Evolutionary conservation across 2,113 vertebrate species (phyloP), one percentile per base, ranked within the genome.

Genomic region (Archocentrus centrarchus): DNA sequence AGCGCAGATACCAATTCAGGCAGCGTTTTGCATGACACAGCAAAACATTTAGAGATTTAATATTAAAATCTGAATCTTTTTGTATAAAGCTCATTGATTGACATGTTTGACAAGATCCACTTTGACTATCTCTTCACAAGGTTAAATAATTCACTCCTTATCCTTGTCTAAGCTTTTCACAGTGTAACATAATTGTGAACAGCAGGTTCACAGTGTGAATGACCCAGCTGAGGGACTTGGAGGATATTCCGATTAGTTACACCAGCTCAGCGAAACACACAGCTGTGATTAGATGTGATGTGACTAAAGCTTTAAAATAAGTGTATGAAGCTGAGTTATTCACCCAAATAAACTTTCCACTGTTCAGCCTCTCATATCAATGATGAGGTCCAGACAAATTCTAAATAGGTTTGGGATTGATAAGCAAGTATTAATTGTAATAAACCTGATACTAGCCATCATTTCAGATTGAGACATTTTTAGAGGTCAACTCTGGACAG

Each of bases 191-290:
- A 64, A 90, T 80, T 82, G 75, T 82, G 81, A 91, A 87, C 87
- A 90, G 86, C 86, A 81, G 86, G 80, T 82, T 76, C 61, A 53
- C 37, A 47, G 66, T 53, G 68, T 77, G 68, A 35, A 80, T 70
- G 86, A 79, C 81, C 80, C 89, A 20, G 73, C 20, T 2, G 37
- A 68, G 76, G 76, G 62, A 79, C 75, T 85, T 17, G 1, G 68
- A 84, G 81, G 80, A 82, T 84, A 24, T 89, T 85, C 73, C 63
- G 76, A 88, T 87, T 60, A 24, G 70, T 73, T 87, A 80, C 30
- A 50, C 77, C 50, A 6, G 78, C 63, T 89, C 90, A 88, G 87
- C 82, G 63, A 20, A 86, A 85, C 3, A 2, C 35, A 75, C 85
- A 86, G 79, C 90, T 90, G 87, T 37, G 60, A 39, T 58, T 35